Percentiles rank a stretch among this genome's conserved stretches.
Conservation (phyloP, 2,113 vertebrate species). For the Archilochus colubris region DNA sequence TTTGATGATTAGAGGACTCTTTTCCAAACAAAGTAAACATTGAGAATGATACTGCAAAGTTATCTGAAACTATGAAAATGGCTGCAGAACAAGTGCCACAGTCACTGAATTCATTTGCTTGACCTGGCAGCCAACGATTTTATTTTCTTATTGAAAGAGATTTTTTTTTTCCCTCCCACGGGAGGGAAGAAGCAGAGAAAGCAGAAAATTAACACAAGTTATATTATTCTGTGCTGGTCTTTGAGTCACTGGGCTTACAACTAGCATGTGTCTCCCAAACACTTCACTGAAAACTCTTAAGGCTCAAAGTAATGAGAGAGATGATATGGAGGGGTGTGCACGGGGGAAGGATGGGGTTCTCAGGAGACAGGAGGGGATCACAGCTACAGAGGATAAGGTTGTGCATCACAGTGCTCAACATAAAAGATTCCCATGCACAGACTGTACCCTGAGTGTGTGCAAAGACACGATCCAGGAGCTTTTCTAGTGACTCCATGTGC, state of each 20-base stretch:
- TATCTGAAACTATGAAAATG: constrained; percentile 28
- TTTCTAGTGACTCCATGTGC: background rate
- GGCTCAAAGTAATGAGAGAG: background rate
- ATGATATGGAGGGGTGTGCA: background rate
- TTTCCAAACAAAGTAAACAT: constrained; percentile 42
- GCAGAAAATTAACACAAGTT: background rate
- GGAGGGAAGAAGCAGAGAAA: background rate
- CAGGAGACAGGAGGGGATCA: background rate
- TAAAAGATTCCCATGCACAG: background rate
- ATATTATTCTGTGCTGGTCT: background rate
- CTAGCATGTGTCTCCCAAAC: background rate
- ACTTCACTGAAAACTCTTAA: background rate
- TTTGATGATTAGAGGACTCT: constrained; percentile 33
- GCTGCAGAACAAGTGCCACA: constrained; percentile 9
- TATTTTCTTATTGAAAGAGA: background rate
- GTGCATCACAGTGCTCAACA: background rate
- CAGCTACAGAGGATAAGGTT: background rate
- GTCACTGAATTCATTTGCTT: constrained; percentile 17
- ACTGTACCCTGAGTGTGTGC: background rate
- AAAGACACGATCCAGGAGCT: background rate
- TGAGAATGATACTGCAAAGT: constrained; percentile 21
- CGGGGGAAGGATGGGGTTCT: background rate
- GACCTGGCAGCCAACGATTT: background rate
- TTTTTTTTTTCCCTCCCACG: background rate
- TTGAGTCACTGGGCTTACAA: background rate